These are phyloP conservation scores for Drosophila asahinai DNA, from an alignment of 1,140 invertebrate genomes.

Conservation along the genomic window DNA sequence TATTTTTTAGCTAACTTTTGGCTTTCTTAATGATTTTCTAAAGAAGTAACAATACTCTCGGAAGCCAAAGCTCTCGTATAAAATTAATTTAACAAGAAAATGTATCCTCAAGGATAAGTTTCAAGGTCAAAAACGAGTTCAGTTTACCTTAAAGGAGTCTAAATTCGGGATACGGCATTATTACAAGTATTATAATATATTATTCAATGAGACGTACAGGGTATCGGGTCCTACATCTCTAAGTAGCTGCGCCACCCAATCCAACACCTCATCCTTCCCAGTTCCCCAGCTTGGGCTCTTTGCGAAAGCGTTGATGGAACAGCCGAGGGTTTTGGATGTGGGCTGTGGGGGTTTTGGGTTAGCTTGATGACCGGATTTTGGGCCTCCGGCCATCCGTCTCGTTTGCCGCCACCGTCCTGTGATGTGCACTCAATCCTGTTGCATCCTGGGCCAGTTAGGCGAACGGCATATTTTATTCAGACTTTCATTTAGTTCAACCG, in stretches of 20 bases:
- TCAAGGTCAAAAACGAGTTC: not conserved
- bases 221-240: not conserved
- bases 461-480: constrained; percentile 69
- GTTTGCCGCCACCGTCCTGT: constrained; percentile 6
- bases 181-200: no score
- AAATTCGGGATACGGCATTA: not conserved
- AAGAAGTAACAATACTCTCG: not conserved
- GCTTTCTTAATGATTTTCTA: not conserved
- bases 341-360: not conserved
- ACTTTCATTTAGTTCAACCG: constrained; percentile 58
- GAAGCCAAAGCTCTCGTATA: no score
- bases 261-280: not conserved
- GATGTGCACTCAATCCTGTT: constrained; percentile 60
- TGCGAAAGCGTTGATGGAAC: constrained; percentile 33
- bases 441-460: constrained; percentile 63
- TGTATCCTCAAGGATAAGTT: not conserved
- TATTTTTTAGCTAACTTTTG: not conserved
- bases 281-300: constrained; percentile 17
- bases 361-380: constrained; percentile 41
- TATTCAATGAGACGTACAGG: not conserved
- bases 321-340: not conserved
- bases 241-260: not conserved
- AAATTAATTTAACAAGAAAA: not conserved
- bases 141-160: not conserved
- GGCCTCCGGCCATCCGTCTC: constrained; percentile 35